phyloP scores from a whole-genome alignment of 2,113 vertebrate genomes.

The Corythornis madagascariensis region DNA sequence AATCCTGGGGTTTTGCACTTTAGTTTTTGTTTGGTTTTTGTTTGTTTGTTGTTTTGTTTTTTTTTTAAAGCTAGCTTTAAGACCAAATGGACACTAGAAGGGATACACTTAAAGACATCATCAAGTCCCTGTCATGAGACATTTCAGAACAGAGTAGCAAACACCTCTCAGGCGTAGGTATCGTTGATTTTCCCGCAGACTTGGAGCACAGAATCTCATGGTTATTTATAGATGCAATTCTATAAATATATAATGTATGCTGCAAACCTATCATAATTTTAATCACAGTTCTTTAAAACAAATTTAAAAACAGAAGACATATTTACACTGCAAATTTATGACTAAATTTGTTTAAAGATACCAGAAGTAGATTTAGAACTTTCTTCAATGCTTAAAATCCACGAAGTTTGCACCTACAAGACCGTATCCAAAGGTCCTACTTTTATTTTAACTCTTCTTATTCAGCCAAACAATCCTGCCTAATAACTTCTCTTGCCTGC shows the following conservation, averaged over 20 bases:
- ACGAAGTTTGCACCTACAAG: neutral
- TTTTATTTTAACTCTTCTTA: neutral
- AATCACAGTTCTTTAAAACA: neutral
- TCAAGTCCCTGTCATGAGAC: neutral
- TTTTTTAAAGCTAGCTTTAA: neutral
- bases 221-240: neutral
- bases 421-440: neutral
- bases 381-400: neutral
- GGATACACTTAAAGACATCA: neutral
- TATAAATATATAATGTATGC: accelerated
- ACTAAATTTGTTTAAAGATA: neutral
- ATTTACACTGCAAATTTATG: neutral
- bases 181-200: neutral
- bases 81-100: neutral
- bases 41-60: no score
- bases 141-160: neutral
- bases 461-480: neutral
- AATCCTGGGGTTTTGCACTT: neutral
- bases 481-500: neutral
- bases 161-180: neutral
- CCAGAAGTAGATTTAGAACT: neutral
- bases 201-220: neutral
- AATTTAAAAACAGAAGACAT: neutral
- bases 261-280: neutral
- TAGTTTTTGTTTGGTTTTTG: no score